Conservation (phyloP, 2,888 invertebrate species). For the Drosophila rubida region DNA sequence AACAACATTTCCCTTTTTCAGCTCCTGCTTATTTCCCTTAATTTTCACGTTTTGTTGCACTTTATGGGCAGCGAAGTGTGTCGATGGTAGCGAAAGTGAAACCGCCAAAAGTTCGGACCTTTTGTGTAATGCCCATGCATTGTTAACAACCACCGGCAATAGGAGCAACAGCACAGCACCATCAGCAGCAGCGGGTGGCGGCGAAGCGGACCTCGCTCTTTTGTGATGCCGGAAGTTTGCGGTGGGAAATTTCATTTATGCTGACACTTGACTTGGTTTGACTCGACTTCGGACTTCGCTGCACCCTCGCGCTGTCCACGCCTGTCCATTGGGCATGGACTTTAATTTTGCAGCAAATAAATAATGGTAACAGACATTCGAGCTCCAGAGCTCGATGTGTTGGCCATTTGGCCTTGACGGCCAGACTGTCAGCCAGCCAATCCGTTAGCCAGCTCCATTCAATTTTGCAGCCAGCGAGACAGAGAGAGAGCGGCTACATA, state of each 20-base stretch:
- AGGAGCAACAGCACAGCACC: conserved; percentile 7
- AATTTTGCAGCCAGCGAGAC: conserved; percentile 40
- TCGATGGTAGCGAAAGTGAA: conserved; percentile 75
- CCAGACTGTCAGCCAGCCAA: conserved; percentile 1
- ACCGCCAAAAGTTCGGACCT: conserved; percentile 61
- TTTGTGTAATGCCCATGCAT: conserved; percentile 68
- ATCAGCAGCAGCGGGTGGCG: neutral
- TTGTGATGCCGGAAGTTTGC: conserved; percentile 73
- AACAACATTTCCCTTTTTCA: conserved; percentile 36
- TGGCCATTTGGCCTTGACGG: conserved; percentile 72
- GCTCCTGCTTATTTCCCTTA: conserved; percentile 10
- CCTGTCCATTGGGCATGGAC: conserved; percentile 26
- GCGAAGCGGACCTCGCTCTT: conserved; percentile 11
- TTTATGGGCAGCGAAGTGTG: conserved; percentile 75
- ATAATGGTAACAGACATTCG: conserved; percentile 72
- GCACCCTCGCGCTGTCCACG: conserved; percentile 1
- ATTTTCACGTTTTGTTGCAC: conserved; percentile 72
- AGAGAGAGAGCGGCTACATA: conserved; percentile 46
- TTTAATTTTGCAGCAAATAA: conserved; percentile 79
- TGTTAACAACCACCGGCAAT: conserved; percentile 56
- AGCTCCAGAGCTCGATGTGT: conserved; percentile 52
- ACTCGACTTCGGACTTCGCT: conserved; percentile 33
- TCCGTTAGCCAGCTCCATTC: conserved; percentile 37
- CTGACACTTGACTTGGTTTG: conserved; percentile 79
- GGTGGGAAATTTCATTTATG: conserved; percentile 82